These are phyloP conservation scores for Anguilla obscura DNA, from an alignment of 2,797 vertebrate species.

Conservation along the genomic window DNA sequence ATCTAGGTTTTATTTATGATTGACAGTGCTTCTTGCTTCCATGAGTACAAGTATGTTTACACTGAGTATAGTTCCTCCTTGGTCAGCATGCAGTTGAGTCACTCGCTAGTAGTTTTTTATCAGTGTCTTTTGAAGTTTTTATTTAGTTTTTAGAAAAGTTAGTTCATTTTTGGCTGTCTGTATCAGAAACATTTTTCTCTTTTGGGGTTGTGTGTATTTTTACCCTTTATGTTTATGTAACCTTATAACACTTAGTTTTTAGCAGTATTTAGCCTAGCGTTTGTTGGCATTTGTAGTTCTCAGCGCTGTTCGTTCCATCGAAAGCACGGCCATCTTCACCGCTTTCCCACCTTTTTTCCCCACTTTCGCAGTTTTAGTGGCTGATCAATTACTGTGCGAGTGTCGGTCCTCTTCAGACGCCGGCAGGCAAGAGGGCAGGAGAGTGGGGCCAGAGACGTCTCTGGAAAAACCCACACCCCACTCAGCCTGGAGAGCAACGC, in stretches of 20 bases:
- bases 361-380: neutral
- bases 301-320: neutral
- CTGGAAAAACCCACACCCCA: slow-evolving; percentile 19
- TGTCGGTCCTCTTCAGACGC: slow-evolving; percentile 13
- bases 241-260: neutral
- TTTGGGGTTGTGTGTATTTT: neutral
- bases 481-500: neutral
- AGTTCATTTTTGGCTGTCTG: neutral
- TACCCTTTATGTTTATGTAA: neutral
- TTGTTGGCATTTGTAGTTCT: neutral
- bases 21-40: slow-evolving; percentile 19
- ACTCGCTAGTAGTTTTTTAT: neutral
- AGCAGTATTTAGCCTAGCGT: neutral
- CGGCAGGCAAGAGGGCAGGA: slow-evolving; percentile 31
- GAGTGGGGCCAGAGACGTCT: slow-evolving; percentile 9
- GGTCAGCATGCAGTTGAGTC: neutral
- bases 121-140: neutral
- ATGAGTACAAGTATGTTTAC: slow-evolving; percentile 13
- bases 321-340: neutral
- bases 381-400: neutral
- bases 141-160: neutral
- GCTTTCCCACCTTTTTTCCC: neutral
- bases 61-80: neutral
- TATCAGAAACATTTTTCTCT: neutral
- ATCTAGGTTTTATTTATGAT: slow-evolving; percentile 10